phyloP scores from a whole-genome alignment of 2,888 invertebrate species.

The Nomada ruficornis region DNA sequence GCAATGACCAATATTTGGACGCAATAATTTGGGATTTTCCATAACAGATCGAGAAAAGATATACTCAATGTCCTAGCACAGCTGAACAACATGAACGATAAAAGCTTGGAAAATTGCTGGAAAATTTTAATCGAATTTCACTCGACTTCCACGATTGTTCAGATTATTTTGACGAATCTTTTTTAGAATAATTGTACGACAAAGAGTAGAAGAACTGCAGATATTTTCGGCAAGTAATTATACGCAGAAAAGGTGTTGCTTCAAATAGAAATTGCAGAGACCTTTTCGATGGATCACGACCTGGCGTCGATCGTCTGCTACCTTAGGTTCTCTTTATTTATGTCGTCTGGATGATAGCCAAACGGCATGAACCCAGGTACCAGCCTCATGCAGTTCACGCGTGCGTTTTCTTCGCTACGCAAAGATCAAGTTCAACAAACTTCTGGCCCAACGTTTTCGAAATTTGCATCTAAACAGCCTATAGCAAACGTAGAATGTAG shows the following conservation, averaged over 20 bases:
- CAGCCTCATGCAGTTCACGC: slow-evolving; percentile 32
- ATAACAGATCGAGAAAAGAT: too few species aligned
- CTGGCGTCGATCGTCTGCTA: slow-evolving; percentile 53
- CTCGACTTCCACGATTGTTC: too few species aligned
- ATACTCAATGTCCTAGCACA: too few species aligned
- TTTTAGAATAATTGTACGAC: not conserved
- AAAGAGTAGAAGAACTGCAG: not conserved
- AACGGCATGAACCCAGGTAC: slow-evolving; percentile 25
- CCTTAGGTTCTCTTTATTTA: slow-evolving; percentile 47
- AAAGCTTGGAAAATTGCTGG: too few species aligned
- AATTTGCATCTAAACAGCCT: not conserved
- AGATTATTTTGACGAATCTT: too few species aligned
- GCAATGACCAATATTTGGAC: not conserved
- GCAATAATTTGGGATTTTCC: not conserved
- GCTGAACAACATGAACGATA: too few species aligned
- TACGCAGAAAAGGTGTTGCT: slow-evolving; percentile 24
- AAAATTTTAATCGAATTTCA: too few species aligned
- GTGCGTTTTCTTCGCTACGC: not conserved
- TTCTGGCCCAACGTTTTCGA: slow-evolving; percentile 7
- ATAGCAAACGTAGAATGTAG: not conserved
- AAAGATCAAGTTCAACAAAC: slow-evolving; percentile 67
- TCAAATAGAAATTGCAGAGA: slow-evolving; percentile 44
- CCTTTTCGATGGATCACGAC: slow-evolving; percentile 42
- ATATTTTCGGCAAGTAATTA: not conserved
- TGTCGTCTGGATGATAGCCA: slow-evolving; percentile 59